Percentiles rank a stretch among this genome's conserved stretches.
Conservation (phyloP, 2,797 vertebrate species). For the Varecia variegata region DNA sequence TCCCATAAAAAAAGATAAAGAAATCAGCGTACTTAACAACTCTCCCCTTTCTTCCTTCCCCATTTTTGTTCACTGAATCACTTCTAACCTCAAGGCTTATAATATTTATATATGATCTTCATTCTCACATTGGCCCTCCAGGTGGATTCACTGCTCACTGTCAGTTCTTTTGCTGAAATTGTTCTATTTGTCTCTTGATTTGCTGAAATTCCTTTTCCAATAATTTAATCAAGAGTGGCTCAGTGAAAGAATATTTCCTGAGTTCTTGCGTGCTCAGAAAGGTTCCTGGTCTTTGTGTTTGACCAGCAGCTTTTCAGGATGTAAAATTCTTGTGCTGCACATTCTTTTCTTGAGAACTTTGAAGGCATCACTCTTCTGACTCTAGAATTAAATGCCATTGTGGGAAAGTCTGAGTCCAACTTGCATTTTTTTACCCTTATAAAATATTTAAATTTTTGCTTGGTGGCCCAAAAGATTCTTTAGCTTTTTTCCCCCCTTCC, state of each 20-base stretch:
- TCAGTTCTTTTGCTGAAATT: neutral
- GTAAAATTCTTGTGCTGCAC: neutral
- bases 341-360: neutral
- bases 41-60: neutral
- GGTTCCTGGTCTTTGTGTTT: neutral
- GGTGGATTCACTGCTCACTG: neutral
- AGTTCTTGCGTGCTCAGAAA: neutral
- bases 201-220: neutral
- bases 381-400: neutral
- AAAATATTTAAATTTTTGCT: neutral
- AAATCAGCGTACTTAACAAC: neutral
- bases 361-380: neutral
- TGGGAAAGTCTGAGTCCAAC: neutral
- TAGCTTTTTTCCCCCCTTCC: neutral
- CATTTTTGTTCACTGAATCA: neutral
- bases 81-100: neutral
- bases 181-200: neutral
- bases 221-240: neutral
- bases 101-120: neutral
- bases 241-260: neutral
- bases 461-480: neutral
- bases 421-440: neutral
- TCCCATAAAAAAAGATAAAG: neutral
- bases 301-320: neutral
- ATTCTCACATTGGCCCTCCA: neutral